These are phyloP conservation scores for Zootoca vivipara DNA, from an alignment of 2,113 vertebrate genomes.

Conservation along the genomic window DNA sequence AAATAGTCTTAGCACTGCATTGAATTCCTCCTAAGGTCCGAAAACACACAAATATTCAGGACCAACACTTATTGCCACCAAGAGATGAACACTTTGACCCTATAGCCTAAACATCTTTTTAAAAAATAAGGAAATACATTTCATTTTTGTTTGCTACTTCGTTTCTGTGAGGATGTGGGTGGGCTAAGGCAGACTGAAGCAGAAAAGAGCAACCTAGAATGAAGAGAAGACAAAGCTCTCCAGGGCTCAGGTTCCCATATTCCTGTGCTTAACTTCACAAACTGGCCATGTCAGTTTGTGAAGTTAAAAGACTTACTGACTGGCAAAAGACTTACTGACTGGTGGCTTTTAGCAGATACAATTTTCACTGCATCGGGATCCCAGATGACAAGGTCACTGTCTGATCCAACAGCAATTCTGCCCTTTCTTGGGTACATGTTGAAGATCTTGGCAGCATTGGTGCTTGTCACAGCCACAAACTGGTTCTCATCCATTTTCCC, in stretches of 20 bases:
- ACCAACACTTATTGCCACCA: background rate
- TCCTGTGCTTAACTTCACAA: too few species aligned
- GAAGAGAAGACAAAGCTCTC: too few species aligned
- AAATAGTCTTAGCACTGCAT: too few species aligned
- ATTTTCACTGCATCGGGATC: conserved; percentile 93
- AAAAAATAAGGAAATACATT: too few species aligned
- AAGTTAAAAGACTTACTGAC: too few species aligned
- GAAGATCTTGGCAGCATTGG: conserved; percentile 97
- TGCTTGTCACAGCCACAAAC: conserved; percentile 97
- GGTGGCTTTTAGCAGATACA: conserved; percentile 93
- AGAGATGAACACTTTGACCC: background rate
- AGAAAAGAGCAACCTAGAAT: too few species aligned
- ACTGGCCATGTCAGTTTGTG: too few species aligned
- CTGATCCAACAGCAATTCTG: conserved; percentile 93
- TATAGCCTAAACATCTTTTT: background rate
- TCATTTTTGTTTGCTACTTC: too few species aligned
- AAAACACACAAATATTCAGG: background rate
- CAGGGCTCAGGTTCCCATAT: too few species aligned
- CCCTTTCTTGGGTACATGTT: conserved; percentile 97
- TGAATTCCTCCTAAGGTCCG: too few species aligned
- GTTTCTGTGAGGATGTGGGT: too few species aligned
- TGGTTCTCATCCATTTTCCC: conserved; percentile 99
- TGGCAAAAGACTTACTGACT: conserved; percentile 82
- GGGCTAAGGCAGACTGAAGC: too few species aligned
- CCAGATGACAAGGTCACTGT: conserved; percentile 96